Base-by-base conservation (phyloP, 2,888 invertebrate genomes). In the Phaedon cochleariae region DNA sequence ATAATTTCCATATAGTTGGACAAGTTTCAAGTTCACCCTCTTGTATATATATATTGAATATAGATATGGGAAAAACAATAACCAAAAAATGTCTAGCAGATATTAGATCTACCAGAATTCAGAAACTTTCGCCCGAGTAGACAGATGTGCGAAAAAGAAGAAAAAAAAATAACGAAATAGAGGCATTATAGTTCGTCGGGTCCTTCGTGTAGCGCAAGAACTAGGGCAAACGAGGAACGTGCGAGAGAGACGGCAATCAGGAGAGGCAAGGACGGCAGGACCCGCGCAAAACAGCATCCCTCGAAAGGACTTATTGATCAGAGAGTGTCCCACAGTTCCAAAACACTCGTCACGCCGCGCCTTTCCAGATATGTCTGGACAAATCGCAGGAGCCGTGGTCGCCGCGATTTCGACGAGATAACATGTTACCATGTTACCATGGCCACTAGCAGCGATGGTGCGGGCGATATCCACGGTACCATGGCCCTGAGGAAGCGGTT, bases 221-320 rank as follows among this genome's bases (percentile, higher is more conserved):
- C 65, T 63, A 62, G 63, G 65, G 31, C 65, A 65, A 65, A 59
- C 65, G 62, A 55, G 65, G 62, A 59, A 58, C 59, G 64, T 53
- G 53, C 20, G 29, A 45, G 54, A 31, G 21, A 46, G 59, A 45
- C 57, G 59, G 41, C 55, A 63, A 7, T 26, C 26, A 7, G 26
- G 37, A 51, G 54, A 46, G 48, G 59, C 62, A 65, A 67, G 59
- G 54, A 59, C 37, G 52, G 21, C 59, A 59, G 22, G 41, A 41
- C 41, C 15, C 41, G 74, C 73, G 71, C 72, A 71, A 72, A 76
- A 66, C 79, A 79, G 78, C 80, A 80, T 77, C 79, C 80, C 71
- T 60, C 77, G 79, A 77, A 78, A 77, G 80, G 79, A 77, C 79
- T 80, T 81, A 81, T 81, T 80, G 80, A 81, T 81, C 80, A 76